These are phyloP conservation scores for Acromyrmex heyeri DNA, from an alignment of 1,140 invertebrate genomes.

Conservation along the genomic window DNA sequence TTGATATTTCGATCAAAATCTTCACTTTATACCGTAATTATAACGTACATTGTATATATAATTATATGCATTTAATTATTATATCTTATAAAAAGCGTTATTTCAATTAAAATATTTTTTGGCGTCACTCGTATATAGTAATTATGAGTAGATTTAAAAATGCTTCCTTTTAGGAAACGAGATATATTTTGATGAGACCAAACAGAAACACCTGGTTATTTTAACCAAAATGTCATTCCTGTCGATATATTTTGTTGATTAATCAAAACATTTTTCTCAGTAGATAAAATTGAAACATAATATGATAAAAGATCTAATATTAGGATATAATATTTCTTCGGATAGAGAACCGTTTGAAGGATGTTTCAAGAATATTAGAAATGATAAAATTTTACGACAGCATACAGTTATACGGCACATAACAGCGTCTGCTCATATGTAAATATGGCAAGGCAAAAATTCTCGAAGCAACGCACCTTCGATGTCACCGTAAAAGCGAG, in stretches of 20 bases:
- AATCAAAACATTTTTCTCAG: no score
- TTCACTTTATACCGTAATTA: no score
- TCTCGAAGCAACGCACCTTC: background rate
- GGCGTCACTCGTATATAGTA: background rate
- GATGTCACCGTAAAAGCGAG: conserved; percentile 34
- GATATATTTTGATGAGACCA: no score
- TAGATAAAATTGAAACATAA: background rate
- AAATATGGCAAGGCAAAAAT: background rate
- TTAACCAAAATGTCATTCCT: no score
- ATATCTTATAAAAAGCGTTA: background rate
- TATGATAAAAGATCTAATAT: background rate
- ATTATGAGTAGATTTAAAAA: background rate
- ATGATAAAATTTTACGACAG: background rate
- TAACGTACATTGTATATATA: background rate
- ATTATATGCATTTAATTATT: background rate
- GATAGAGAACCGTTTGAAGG: background rate
- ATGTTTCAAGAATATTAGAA: background rate
- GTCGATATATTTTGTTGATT: no score
- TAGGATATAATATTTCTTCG: background rate
- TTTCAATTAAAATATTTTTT: background rate
- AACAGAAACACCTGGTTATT: no score
- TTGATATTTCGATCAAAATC: background rate
- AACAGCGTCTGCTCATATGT: background rate
- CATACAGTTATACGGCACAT: no score
- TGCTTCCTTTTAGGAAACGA: background rate